These are phyloP conservation scores for Chesias legatella DNA, from an alignment of 2,888 invertebrate genomes.

Conservation along the genomic window DNA sequence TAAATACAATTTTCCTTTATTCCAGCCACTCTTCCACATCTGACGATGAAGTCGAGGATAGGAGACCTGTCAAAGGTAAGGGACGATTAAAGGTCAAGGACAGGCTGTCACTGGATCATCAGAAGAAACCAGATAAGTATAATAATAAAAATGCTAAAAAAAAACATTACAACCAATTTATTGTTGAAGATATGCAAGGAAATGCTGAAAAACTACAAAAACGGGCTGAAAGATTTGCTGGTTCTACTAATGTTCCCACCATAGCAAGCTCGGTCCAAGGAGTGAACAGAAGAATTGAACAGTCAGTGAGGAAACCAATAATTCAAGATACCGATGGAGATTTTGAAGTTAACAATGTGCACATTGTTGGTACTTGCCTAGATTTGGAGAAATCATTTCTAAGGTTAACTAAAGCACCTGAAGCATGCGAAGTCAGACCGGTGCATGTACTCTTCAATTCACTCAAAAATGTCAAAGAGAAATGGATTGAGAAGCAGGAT, in stretches of 20 bases:
- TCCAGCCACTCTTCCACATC: conserved; percentile 77
- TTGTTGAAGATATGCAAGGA: conserved; percentile 84
- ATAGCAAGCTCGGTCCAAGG: conserved; percentile 69
- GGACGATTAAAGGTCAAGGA: conserved; percentile 78
- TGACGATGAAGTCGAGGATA: conserved; percentile 77
- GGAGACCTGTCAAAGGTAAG: conserved; percentile 61
- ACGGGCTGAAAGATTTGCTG: conserved; percentile 93
- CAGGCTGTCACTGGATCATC: conserved; percentile 73
- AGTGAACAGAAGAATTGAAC: conserved; percentile 52
- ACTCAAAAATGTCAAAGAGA: conserved; percentile 92
- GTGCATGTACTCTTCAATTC: conserved; percentile 91
- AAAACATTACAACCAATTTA: conserved; percentile 84
- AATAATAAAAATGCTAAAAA: conserved; percentile 79
- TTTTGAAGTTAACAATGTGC: conserved; percentile 91
- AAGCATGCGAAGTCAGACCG: conserved; percentile 94
- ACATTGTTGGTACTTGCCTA: conserved; percentile 96
- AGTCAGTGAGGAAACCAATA: conserved; percentile 51
- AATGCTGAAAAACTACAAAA: conserved; percentile 90
- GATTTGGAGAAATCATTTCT: conserved; percentile 98
- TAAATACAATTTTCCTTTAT: conserved; percentile 36
- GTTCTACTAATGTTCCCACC: conserved; percentile 63
- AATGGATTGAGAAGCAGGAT: conserved; percentile 94
- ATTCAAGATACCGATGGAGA: conserved; percentile 84
- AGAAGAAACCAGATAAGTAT: conserved; percentile 65
- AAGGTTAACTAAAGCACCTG: conserved; percentile 96